Percentiles rank a stretch among this genome's conserved stretches.
Evolutionary conservation across 2,797 vertebrate genomes (phyloP).

Genomic region (Cygnus olor): DNA sequence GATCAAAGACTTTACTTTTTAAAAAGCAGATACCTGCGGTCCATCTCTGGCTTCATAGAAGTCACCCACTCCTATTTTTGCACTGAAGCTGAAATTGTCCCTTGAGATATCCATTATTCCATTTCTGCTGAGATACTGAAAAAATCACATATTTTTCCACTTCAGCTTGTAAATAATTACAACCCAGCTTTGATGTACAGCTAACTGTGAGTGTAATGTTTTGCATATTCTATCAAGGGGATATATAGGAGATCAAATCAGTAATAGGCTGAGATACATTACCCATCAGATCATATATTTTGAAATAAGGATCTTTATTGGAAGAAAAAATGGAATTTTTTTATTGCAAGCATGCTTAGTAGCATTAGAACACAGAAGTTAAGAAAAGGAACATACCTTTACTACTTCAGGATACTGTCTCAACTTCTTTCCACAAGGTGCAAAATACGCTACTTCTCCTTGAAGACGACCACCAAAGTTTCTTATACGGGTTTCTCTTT

Average conservation of each 20-base stretch:
- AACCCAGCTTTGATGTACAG: constrained; percentile 80
- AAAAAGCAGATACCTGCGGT: constrained; percentile 88
- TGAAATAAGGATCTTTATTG: constrained; percentile 63
- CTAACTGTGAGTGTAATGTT: constrained; percentile 72
- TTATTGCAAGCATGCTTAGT: constrained; percentile 44
- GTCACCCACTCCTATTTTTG: constrained; percentile 96
- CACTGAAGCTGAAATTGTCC: constrained; percentile 98
- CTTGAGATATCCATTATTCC: constrained; percentile 94
- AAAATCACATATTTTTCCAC: constrained; percentile 89
- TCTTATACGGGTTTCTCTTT: constrained; percentile 92
- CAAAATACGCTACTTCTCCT: constrained; percentile 92
- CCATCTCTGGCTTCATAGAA: constrained; percentile 98
- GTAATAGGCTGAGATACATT: constrained; percentile 47
- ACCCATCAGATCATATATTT: constrained; percentile 59
- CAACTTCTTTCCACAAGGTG: constrained; percentile 95
- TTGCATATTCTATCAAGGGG: constrained; percentile 69
- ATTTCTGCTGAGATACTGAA: constrained; percentile 94
- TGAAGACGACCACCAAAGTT: constrained; percentile 88
- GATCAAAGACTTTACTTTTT: constrained; percentile 82
- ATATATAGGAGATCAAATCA: constrained; percentile 64
- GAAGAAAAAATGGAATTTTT: constrained; percentile 31
- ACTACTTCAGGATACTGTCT: constrained; percentile 94
- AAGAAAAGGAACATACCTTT: constrained; percentile 83
- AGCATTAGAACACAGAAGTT: constrained; percentile 12
- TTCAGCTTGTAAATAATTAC: constrained; percentile 84